Conservation (phyloP, 2,888 invertebrate species). For the Protodeltote pygarga region DNA sequence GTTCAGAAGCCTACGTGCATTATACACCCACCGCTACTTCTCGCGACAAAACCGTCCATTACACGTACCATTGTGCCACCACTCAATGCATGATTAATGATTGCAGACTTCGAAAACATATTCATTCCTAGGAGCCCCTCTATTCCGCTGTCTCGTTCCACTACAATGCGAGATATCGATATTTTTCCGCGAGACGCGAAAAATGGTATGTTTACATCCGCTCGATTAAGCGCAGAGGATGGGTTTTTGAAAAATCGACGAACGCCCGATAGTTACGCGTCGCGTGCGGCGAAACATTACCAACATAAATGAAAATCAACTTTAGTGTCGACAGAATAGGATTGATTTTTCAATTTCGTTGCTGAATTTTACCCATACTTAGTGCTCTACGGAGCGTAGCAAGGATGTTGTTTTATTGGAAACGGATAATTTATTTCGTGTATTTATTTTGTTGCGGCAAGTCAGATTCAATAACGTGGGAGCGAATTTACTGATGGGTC, state of each 20-base stretch:
- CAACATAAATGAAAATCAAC: constrained; percentile 42
- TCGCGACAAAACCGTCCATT: constrained; percentile 78
- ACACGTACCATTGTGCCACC: constrained; percentile 70
- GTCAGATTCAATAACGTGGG: constrained; percentile 78
- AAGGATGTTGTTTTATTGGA: constrained; percentile 82
- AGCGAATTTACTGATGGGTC: constrained; percentile 49
- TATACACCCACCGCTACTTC: constrained; percentile 63
- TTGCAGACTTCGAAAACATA: constrained; percentile 75
- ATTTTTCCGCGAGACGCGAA: constrained; percentile 77
- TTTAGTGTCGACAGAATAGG: constrained; percentile 45
- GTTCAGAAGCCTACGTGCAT: constrained; percentile 58
- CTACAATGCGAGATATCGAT: constrained; percentile 74
- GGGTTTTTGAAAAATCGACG: constrained; percentile 77
- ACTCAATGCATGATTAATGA: constrained; percentile 84
- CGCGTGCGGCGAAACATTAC: constrained; percentile 61
- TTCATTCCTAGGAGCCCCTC: constrained; percentile 77
- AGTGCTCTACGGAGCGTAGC: constrained; percentile 64
- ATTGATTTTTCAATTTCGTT: constrained; percentile 41
- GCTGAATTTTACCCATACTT: constrained; percentile 44
- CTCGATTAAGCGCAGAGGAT: constrained; percentile 82
- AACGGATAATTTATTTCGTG: constrained; percentile 84
- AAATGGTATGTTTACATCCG: constrained; percentile 83
- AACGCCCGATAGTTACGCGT: constrained; percentile 61
- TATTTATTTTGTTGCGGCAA: constrained; percentile 80
- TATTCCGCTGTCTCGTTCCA: constrained; percentile 60